A percentile compares a stretch with the other conserved stretches of the same genome.
Conservation (phyloP, 2,888 invertebrate genomes). For the Tribolium freemani region DNA sequence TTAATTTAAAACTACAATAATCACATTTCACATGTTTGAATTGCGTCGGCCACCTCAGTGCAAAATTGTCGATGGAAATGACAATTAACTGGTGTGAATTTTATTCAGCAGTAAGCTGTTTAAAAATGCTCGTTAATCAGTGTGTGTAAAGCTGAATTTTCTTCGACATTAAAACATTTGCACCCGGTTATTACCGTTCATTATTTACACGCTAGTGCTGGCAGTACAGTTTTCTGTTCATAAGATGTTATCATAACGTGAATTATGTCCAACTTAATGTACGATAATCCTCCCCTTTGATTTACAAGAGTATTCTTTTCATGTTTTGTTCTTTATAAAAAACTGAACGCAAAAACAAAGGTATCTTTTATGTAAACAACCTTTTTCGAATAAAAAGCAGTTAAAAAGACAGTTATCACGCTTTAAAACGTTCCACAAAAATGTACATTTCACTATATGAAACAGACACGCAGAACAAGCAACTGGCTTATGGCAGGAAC, state of each 20-base stretch:
- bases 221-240: slow-evolving; percentile 11
- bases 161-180: slow-evolving; percentile 8
- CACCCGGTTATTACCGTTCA: slow-evolving; percentile 15
- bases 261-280: slow-evolving; percentile 16
- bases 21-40: too few species aligned
- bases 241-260: slow-evolving; percentile 13
- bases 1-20: too few species aligned
- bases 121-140: not conserved
- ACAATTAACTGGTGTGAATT: too few species aligned
- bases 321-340: slow-evolving; percentile 1
- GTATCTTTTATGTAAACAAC: slow-evolving; percentile 18
- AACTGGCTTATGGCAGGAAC: slow-evolving; percentile 11
- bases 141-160: not conserved
- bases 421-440: slow-evolving; percentile 26
- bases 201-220: slow-evolving; percentile 22
- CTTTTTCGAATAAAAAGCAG: slow-evolving; percentile 6
- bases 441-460: slow-evolving; percentile 5
- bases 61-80: too few species aligned
- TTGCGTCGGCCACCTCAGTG: too few species aligned
- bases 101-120: too few species aligned
- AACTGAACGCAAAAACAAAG: not conserved
- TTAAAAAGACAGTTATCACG: slow-evolving; percentile 39
- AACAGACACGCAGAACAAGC: slow-evolving; percentile 1
- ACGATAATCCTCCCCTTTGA: not conserved
- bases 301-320: slow-evolving; percentile 1